Evolutionary conservation across 1,140 invertebrate species (phyloP).

Genomic region (Drosophila yakuba): DNA sequence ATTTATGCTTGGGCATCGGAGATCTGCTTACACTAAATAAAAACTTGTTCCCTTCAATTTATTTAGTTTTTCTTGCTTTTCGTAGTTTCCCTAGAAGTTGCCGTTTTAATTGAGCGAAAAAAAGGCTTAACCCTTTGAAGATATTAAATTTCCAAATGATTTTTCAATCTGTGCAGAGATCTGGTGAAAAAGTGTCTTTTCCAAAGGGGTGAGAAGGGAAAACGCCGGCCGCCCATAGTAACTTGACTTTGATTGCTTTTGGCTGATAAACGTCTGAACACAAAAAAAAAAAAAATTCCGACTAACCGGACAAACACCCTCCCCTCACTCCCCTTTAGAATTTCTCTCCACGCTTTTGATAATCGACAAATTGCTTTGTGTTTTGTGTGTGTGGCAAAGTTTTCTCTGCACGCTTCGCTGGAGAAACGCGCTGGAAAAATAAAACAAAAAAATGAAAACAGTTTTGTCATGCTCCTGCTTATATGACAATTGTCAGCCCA

Average conservation of each 20-base stretch:
- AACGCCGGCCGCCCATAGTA: constrained; percentile 6
- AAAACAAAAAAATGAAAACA: background rate
- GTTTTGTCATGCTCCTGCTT: constrained; percentile 58
- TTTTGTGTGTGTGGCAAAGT: constrained; percentile 15
- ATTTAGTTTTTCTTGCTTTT: background rate
- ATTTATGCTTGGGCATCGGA: background rate
- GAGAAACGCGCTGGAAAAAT: constrained; percentile 2
- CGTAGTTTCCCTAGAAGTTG: constrained; percentile 15
- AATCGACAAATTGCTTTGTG: constrained; percentile 51
- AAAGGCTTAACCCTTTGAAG: constrained; percentile 19
- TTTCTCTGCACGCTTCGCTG: constrained; percentile 10
- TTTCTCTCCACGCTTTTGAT: background rate
- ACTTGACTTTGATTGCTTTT: constrained; percentile 47
- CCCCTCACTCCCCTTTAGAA: background rate
- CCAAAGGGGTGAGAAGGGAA: too few species aligned
- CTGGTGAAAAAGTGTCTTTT: too few species aligned
- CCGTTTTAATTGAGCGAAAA: constrained; percentile 28
- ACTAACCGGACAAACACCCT: constrained; percentile 11
- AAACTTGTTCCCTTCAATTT: background rate
- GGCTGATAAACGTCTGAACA: constrained; percentile 47
- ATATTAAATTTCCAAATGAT: constrained; percentile 35
- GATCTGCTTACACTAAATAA: constrained; percentile 3
- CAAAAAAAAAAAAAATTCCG: constrained; percentile 34
- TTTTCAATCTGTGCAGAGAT: constrained; percentile 20
- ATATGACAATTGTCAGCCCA: constrained; percentile 43